Percentiles rank a stretch among this genome's conserved stretches.
These are phyloP conservation scores for Plestiodon gilberti DNA, from an alignment of 2,113 vertebrate species.

Conservation along the genomic window DNA sequence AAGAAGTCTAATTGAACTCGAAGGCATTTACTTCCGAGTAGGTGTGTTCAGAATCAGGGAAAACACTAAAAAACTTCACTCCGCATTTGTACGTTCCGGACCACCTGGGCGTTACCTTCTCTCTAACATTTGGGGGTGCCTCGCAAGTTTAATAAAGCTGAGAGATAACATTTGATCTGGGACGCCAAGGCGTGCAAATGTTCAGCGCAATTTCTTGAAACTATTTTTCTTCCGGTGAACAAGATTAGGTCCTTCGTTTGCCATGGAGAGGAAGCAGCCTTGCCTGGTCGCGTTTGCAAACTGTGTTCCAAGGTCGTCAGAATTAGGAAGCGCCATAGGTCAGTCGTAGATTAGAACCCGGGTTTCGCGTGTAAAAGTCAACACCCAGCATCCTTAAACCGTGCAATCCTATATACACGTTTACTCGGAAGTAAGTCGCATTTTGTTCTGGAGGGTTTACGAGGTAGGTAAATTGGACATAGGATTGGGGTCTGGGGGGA, in stretches of 20 bases:
- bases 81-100: too few relatives aligned
- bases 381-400: background rate
- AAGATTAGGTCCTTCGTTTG: background rate
- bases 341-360: background rate
- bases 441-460: too few relatives aligned
- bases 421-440: too few relatives aligned
- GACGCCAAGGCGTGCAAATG: background rate
- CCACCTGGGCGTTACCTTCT: too few relatives aligned
- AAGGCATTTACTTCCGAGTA: background rate
- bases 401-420: background rate
- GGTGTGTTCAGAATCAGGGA: background rate
- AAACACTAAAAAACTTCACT: background rate
- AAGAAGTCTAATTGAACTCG: background rate
- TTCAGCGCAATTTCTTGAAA: background rate
- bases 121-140: background rate
- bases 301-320: background rate
- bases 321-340: background rate
- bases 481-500: too few relatives aligned
- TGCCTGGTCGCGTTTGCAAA: background rate
- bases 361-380: too few relatives aligned
- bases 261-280: background rate
- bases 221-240: background rate
- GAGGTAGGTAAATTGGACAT: too few relatives aligned
- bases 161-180: background rate
- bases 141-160: background rate